Percentiles rank a stretch among this genome's conserved stretches.
These are phyloP conservation scores for Halesus radiatus DNA, from an alignment of 1,140 invertebrate species.

Conservation along the genomic window DNA sequence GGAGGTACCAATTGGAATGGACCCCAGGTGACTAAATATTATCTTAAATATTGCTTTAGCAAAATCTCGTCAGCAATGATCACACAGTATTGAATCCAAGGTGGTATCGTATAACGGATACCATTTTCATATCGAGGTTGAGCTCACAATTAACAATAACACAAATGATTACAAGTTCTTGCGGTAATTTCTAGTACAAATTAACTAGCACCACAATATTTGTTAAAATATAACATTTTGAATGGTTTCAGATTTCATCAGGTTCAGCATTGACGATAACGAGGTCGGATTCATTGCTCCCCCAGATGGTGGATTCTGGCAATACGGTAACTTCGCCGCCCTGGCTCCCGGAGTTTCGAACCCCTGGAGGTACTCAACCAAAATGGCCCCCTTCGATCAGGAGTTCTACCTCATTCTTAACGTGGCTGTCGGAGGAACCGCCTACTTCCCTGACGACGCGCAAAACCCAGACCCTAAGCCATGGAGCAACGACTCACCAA, in stretches of 20 bases:
- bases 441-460: conserved; percentile 71
- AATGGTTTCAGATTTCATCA: conserved; percentile 62
- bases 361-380: conserved; percentile 66
- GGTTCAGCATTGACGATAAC: conserved; percentile 66
- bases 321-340: conserved; percentile 62
- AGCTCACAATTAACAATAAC: too few species aligned
- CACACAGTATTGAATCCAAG: too few species aligned
- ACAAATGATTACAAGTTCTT: too few species aligned
- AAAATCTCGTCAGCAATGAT: too few species aligned
- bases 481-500: conserved; percentile 72
- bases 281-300: conserved; percentile 63
- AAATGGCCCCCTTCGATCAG: conserved; percentile 70
- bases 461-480: conserved; percentile 70
- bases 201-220: not conserved
- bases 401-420: conserved; percentile 81
- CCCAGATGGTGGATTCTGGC: conserved; percentile 65
- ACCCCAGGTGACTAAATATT: conserved; percentile 61
- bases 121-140: too few species aligned
- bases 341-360: conserved; percentile 60
- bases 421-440: conserved; percentile 76
- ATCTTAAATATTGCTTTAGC: too few species aligned
- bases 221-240: not conserved
- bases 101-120: too few species aligned
- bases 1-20: conserved; percentile 70
- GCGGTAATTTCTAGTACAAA: too few species aligned